A percentile compares a stretch with the other conserved stretches of the same genome.
Evolutionary conservation across 2,113 vertebrate genomes (phyloP).

Genomic region (Myiozetetes cayanensis): DNA sequence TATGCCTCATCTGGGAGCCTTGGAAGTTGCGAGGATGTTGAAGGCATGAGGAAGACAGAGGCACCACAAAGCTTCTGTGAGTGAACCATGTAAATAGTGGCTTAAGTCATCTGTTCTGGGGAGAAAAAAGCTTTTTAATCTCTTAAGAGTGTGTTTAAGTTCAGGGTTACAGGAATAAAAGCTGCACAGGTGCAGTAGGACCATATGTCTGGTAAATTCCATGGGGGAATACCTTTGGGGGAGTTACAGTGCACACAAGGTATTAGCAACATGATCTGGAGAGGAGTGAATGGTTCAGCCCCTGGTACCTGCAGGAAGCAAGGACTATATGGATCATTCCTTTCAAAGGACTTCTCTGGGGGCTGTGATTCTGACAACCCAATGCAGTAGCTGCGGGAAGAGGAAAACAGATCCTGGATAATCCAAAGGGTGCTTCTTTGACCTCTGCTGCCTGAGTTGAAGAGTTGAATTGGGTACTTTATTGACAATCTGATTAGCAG

Average conservation of each 20-base stretch:
- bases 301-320: neutral
- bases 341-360: neutral
- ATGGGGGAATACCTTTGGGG: neutral
- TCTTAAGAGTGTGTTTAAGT: neutral
- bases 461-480: neutral
- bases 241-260: neutral
- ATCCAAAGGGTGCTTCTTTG: neutral
- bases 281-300: neutral
- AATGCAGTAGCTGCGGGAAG: neutral
- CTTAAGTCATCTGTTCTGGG: neutral
- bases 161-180: neutral
- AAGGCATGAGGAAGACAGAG: neutral
- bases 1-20: neutral
- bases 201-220: neutral
- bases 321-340: neutral
- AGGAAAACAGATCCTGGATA: neutral
- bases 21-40: neutral
- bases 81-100: neutral
- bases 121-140: neutral
- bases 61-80: neutral
- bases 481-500: neutral
- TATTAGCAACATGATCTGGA: neutral
- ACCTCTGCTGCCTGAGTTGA: neutral
- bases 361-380: neutral
- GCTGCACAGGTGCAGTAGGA: neutral